These are phyloP conservation scores for Neoitamus cyanurus DNA, from an alignment of 2,888 invertebrate genomes.

Conservation along the genomic window DNA sequence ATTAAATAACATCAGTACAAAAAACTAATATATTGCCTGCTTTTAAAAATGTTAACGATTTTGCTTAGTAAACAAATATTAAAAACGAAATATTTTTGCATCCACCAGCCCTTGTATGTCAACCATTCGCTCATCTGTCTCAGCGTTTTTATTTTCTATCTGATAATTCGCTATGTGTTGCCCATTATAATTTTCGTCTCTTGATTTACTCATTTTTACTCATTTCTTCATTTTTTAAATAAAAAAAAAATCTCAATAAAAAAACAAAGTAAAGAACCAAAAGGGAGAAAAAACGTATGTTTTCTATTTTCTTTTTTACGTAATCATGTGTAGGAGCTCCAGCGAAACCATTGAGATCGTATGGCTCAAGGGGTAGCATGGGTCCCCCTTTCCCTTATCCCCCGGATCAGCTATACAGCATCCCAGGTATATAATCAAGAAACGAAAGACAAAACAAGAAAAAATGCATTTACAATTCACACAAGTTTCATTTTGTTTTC, in stretches of 20 bases:
- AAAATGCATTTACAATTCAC: neutral
- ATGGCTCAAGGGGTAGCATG: constrained; percentile 67
- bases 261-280: neutral
- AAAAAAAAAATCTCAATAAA: neutral
- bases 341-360: constrained; percentile 67
- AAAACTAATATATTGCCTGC: neutral
- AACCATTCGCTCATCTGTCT: neutral
- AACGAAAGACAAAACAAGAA: constrained; percentile 28
- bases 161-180: neutral
- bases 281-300: constrained; percentile 29
- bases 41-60: neutral
- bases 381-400: constrained; percentile 66
- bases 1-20: no score
- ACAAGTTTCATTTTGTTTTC: neutral
- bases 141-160: neutral
- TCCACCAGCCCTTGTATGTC: neutral
- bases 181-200: neutral
- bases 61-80: neutral
- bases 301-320: constrained; percentile 41
- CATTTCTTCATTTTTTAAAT: neutral
- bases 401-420: constrained; percentile 68
- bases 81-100: neutral
- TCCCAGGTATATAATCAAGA: constrained; percentile 63
- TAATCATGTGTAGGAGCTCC: constrained; percentile 63
- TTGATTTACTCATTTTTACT: neutral